These are phyloP conservation scores for Amphilophus citrinellus DNA, from an alignment of 2,113 vertebrate genomes.

Conservation along the genomic window DNA sequence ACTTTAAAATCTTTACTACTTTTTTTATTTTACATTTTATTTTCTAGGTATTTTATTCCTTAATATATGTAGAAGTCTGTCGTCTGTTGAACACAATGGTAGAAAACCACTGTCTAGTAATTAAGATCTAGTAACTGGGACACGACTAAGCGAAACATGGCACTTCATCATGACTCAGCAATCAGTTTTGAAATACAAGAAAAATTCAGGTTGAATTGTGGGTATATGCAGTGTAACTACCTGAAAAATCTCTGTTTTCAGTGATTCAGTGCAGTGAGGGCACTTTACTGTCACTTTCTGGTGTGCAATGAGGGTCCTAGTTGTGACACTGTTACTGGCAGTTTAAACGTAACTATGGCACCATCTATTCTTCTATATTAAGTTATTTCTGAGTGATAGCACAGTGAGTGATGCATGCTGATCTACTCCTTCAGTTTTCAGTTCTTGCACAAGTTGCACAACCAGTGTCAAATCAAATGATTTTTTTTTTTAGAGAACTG, in stretches of 20 bases:
- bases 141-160: background rate
- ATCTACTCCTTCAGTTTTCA: constrained; percentile 9
- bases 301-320: too few relatives aligned
- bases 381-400: constrained; percentile 4
- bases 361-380: background rate
- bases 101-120: background rate
- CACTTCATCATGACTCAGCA: background rate
- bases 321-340: background rate
- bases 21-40: background rate
- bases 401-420: constrained; percentile 44
- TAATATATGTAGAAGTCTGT: background rate
- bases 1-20: background rate
- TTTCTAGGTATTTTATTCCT: background rate
- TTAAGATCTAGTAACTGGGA: background rate
- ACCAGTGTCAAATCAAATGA: constrained; percentile 33
- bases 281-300: too few relatives aligned
- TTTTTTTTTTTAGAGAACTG: background rate
- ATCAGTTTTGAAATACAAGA: background rate
- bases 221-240: background rate
- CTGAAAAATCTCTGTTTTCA: background rate
- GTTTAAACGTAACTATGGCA: constrained; percentile 6
- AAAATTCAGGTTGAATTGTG: background rate
- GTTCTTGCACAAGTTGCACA: background rate
- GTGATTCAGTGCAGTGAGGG: background rate
- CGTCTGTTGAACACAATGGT: background rate